Conservation (phyloP, 2,888 invertebrate genomes). For the Tipula unca region DNA sequence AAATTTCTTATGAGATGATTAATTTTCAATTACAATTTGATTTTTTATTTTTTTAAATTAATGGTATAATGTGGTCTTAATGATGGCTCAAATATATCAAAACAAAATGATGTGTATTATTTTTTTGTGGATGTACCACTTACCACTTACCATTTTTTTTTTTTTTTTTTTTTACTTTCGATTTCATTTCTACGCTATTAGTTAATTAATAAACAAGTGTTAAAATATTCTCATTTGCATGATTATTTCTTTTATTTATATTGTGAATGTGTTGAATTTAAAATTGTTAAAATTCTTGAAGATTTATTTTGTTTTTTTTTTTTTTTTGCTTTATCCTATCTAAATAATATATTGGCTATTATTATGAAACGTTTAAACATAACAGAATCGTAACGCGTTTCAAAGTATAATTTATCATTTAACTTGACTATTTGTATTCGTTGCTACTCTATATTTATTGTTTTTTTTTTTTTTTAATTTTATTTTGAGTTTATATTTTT, state of each 20-base stretch:
- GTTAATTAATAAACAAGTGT: slow-evolving; percentile 4
- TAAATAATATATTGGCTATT: not conserved
- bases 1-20: not conserved
- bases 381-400: not conserved
- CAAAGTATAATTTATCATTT: not conserved
- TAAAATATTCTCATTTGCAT: slow-evolving; percentile 8
- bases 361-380: too few species aligned
- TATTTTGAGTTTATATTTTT: not conserved
- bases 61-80: slow-evolving; percentile 8
- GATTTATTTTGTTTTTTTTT: not conserved
- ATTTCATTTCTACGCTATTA: not conserved
- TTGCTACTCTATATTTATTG: not conserved
- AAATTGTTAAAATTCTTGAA: not conserved
- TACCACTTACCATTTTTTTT: not conserved
- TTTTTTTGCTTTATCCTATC: not conserved
- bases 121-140: not conserved
- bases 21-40: not conserved
- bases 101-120: not conserved
- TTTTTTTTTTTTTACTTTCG: not conserved
- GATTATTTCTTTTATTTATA: not conserved
- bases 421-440: not conserved
- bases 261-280: not conserved
- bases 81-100: not conserved
- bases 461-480: not conserved
- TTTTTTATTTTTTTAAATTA: not conserved